Conservation (phyloP, 1,140 invertebrate genomes). For the Bombus affinis region DNA sequence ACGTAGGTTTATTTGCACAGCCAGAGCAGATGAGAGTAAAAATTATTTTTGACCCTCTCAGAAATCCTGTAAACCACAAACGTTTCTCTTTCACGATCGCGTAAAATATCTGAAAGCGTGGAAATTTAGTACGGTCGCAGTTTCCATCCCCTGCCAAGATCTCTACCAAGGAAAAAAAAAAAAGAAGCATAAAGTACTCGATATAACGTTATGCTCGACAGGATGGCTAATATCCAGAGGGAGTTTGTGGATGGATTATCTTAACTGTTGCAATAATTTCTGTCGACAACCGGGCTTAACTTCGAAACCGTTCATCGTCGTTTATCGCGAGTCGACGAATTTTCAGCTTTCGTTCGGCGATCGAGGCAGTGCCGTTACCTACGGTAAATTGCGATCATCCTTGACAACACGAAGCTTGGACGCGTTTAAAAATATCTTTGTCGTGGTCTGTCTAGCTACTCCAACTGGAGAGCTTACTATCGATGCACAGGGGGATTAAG, state of each 20-base stretch:
- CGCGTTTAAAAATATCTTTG: constrained; percentile 20
- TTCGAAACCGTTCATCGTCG: constrained; percentile 22
- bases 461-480: not conserved
- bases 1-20: not conserved
- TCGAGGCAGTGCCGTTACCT: not conserved
- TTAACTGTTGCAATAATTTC: constrained; percentile 51
- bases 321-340: constrained; percentile 54
- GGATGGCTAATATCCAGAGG: constrained; percentile 5
- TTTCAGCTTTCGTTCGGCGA: constrained; percentile 1
- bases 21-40: not conserved
- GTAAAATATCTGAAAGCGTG: not conserved
- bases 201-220: not conserved
- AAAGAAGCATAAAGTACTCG: not conserved
- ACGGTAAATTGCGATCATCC: not conserved
- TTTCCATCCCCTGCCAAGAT: not conserved
- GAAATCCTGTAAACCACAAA: not conserved
- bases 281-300: constrained; percentile 23
- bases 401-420: not conserved
- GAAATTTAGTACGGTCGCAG: not conserved
- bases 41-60: too few relatives aligned
- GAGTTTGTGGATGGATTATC: constrained; percentile 56
- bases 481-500: not conserved
- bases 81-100: not conserved
- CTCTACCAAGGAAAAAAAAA: too few relatives aligned
- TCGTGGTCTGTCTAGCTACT: not conserved